A percentile compares a stretch with the other conserved stretches of the same genome.
Conservation (phyloP, 2,113 vertebrate species). For the Melanerpes aurifrons region DNA sequence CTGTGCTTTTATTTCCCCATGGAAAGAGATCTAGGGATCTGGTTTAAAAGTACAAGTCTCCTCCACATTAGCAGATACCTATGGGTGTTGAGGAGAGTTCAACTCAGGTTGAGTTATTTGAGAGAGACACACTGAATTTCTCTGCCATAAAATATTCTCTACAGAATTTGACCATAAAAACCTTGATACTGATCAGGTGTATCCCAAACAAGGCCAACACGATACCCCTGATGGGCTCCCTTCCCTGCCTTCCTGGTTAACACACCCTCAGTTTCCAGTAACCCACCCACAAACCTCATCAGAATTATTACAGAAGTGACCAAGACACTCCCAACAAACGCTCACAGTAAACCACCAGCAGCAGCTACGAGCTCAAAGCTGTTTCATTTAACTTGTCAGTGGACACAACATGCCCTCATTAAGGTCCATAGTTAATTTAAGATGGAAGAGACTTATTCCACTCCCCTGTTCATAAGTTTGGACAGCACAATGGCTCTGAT, state of each 20-base stretch:
- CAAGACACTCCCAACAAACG: not conserved
- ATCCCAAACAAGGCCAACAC: not conserved
- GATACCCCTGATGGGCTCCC: not conserved
- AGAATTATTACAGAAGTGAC: not conserved
- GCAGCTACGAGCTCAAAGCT: not conserved
- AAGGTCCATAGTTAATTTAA: not conserved
- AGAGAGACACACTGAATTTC: not conserved
- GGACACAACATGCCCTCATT: not conserved
- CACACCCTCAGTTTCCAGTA: not conserved
- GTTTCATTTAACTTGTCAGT: not conserved
- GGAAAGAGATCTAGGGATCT: not conserved
- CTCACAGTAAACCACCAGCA: accelerated
- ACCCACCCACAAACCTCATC: not conserved
- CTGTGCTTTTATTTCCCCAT: not conserved
- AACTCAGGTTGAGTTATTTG: not conserved
- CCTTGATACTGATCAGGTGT: not conserved
- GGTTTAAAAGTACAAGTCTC: not conserved
- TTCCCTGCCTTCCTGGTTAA: not conserved
- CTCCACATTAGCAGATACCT: not conserved
- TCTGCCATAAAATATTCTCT: not conserved
- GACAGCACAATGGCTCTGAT: not conserved
- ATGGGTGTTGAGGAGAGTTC: not conserved
- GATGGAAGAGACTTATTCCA: not conserved
- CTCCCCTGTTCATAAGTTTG: not conserved
- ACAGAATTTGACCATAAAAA: not conserved